phyloP scores from a whole-genome alignment of 2,113 vertebrate species.

The Corythoichthys haematopterus region DNA sequence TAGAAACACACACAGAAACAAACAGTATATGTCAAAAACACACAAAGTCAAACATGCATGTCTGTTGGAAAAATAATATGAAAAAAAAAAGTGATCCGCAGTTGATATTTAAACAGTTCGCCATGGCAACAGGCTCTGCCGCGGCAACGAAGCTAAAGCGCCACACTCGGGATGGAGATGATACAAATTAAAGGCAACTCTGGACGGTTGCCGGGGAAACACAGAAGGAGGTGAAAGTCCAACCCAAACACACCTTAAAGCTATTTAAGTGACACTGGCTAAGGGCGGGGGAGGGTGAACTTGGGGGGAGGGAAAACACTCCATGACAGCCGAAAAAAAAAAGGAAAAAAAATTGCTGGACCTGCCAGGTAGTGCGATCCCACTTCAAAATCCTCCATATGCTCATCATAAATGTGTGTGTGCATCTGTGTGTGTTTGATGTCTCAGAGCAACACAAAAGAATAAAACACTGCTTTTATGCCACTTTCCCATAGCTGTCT shows the following conservation, averaged over 20 bases:
- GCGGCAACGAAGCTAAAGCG: slow-evolving; percentile 61
- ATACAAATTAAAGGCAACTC: slow-evolving; percentile 69
- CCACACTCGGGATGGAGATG: slow-evolving; percentile 65
- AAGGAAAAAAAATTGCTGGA: slow-evolving; percentile 46
- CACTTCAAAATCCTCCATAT: slow-evolving; percentile 48
- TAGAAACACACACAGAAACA: slow-evolving; percentile 7
- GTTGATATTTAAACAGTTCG: slow-evolving; percentile 67
- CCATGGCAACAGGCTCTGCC: slow-evolving; percentile 70
- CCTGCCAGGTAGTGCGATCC: slow-evolving; percentile 54
- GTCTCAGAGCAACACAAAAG: slow-evolving; percentile 13
- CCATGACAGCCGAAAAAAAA: slow-evolving; percentile 20
- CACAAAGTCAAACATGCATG: slow-evolving; percentile 1
- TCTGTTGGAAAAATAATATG: neutral
- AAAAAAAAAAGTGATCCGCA: slow-evolving; percentile 47
- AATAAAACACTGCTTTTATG: neutral
- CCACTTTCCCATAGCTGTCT: neutral
- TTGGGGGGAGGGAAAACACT: slow-evolving; percentile 1
- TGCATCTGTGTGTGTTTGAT: slow-evolving; percentile 22
- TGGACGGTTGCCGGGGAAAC: slow-evolving; percentile 66
- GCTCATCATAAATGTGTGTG: slow-evolving; percentile 3
- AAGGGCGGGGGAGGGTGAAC: slow-evolving; percentile 20
- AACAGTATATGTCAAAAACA: slow-evolving; percentile 22
- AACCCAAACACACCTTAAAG: slow-evolving; percentile 73
- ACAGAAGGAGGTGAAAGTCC: slow-evolving; percentile 70
- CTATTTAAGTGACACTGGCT: slow-evolving; percentile 64